Percentiles rank a stretch among this genome's conserved stretches.
Conservation (phyloP, 30 jellyfish, hydroid and myxozoan species). For the Aurelia aurita complex sp. Pacific region DNA sequence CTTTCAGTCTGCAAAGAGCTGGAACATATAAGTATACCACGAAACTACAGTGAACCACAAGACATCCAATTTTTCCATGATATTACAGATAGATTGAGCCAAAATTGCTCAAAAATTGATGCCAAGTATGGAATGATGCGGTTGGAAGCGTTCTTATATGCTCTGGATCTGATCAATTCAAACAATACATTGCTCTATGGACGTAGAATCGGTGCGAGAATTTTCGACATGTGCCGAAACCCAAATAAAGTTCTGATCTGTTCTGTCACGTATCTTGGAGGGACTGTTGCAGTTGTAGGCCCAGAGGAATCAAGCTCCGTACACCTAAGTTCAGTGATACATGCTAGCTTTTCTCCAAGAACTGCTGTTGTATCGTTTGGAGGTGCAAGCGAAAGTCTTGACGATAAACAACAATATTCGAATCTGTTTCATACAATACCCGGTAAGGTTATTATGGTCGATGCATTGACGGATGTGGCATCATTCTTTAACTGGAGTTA, state of each 20-base stretch:
- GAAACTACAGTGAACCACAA: too few relatives aligned
- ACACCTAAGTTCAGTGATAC: constrained; percentile 28
- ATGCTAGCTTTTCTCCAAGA: constrained; percentile 27
- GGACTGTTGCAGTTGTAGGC: constrained; percentile 26
- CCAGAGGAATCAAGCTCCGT: constrained; percentile 45
- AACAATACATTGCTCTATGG: constrained; percentile 1
- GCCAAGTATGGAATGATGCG: constrained; percentile 61
- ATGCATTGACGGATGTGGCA: constrained; percentile 55
- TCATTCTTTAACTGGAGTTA: constrained; percentile 66
- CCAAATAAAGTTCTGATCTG: constrained; percentile 34
- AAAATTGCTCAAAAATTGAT: constrained; percentile 26
- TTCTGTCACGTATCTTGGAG: background rate
- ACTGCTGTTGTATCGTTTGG: constrained; percentile 56
- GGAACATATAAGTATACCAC: too few relatives aligned
- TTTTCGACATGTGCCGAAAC: constrained; percentile 41
- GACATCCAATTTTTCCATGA: constrained; percentile 18
- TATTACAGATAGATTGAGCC: constrained; percentile 5
- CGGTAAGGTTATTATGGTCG: constrained; percentile 20
- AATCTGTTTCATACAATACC: constrained; percentile 80
- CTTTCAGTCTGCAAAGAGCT: too few relatives aligned
- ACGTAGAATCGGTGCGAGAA: constrained; percentile 22
- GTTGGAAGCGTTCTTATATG: constrained; percentile 50
- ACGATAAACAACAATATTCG: constrained; percentile 34
- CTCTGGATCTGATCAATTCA: constrained; percentile 30
- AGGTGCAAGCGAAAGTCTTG: constrained; percentile 50